phyloP scores from a whole-genome alignment of 2,113 vertebrate species.

The Bubo blakistoni region DNA sequence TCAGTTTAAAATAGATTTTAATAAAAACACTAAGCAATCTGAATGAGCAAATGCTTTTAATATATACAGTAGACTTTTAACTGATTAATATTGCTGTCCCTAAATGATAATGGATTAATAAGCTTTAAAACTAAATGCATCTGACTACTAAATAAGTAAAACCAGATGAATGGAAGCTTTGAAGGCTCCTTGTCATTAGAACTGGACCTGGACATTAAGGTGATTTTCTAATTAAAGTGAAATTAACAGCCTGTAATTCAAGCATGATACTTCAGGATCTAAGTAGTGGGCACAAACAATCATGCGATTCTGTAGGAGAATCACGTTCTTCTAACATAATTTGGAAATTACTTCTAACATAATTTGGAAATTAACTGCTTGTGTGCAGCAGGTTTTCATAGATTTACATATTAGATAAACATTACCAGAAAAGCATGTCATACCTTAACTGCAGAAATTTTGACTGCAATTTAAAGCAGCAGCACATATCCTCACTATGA shows the following conservation, averaged over 20 bases:
- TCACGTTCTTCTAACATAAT: neutral
- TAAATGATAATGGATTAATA: neutral
- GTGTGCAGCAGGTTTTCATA: too few relatives aligned
- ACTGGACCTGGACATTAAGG: neutral
- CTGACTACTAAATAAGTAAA: neutral
- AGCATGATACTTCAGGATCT: neutral
- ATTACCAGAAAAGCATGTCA: neutral
- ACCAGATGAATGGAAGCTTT: neutral
- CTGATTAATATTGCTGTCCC: neutral
- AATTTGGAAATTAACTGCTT: too few relatives aligned
- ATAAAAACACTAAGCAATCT: neutral
- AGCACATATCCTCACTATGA: neutral
- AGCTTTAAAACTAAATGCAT: neutral
- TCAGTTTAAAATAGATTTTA: slow-evolving; percentile 32
- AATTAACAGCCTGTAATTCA: neutral
- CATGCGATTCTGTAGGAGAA: neutral
- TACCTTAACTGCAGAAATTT: neutral
- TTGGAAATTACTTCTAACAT: neutral
- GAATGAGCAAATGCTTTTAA: neutral
- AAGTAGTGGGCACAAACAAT: neutral
- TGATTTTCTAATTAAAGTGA: slow-evolving; percentile 19
- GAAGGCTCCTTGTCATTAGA: neutral
- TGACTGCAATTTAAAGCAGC: neutral
- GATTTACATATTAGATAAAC: too few relatives aligned
- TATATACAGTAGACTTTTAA: neutral